Percentiles rank a stretch among this genome's conserved stretches.
Evolutionary conservation across 2,797 vertebrate genomes (phyloP).

Genomic region (Phrynocephalus forsythii): DNA sequence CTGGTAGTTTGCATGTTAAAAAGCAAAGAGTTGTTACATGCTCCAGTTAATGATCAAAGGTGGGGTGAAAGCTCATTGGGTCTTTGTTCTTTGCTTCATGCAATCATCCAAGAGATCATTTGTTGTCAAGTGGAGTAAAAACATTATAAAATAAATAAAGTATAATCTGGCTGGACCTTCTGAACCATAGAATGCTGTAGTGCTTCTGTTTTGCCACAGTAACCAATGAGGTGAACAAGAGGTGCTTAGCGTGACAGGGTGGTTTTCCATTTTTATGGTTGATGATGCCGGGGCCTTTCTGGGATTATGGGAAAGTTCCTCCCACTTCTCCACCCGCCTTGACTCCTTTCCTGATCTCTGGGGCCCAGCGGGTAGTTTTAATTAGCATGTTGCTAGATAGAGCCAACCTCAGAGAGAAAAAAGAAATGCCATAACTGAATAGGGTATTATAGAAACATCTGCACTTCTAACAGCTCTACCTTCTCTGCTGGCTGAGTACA

Average conservation of each 20-base stretch:
- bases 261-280: background rate
- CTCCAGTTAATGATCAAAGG: background rate
- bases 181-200: background rate
- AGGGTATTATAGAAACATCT: conserved; percentile 70
- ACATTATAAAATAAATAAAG: background rate
- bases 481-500: conserved; percentile 71
- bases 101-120: background rate
- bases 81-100: background rate
- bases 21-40: background rate
- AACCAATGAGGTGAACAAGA: background rate
- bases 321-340: background rate
- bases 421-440: conserved; percentile 64
- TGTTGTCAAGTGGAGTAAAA: background rate
- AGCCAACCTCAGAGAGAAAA: conserved; percentile 45
- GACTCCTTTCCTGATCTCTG: conserved; percentile 23
- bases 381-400: conserved; percentile 51
- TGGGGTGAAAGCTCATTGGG: accelerated
- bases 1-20: background rate
- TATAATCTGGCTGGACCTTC: background rate
- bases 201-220: background rate
- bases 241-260: background rate
- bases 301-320: conserved; percentile 11
- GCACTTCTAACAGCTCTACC: conserved; percentile 58
- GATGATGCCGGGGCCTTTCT: background rate
- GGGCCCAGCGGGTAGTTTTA: conserved; percentile 41